Conservation (phyloP, 1,140 invertebrate genomes). For the Drosophila orosa region DNA sequence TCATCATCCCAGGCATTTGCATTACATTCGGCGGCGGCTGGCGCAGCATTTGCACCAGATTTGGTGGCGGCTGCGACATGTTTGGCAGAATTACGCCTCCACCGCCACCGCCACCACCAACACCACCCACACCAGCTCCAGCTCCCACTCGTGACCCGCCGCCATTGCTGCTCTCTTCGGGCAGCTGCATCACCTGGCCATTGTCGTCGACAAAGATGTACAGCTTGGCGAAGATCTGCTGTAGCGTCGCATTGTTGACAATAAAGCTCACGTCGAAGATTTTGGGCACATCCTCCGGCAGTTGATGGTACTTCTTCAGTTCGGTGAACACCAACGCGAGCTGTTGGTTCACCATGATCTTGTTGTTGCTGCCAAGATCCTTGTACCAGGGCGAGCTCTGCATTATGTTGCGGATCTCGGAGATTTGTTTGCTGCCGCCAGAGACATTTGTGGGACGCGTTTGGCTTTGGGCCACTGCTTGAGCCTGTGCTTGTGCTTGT, state of each 20-base stretch:
- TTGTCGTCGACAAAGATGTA: conserved; percentile 85
- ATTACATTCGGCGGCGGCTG: conserved; percentile 70
- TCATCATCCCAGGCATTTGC: conserved; percentile 51
- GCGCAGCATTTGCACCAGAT: conserved; percentile 63
- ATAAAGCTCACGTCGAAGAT: conserved; percentile 85
- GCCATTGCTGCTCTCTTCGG: conserved; percentile 56
- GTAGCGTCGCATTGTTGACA: conserved; percentile 85
- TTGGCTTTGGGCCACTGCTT: conserved; percentile 7
- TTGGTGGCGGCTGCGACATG: conserved; percentile 65
- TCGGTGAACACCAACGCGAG: conserved; percentile 86
- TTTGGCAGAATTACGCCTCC: conserved; percentile 46
- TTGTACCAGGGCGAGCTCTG: conserved; percentile 88
- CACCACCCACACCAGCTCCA: neutral
- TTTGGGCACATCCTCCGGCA: conserved; percentile 85
- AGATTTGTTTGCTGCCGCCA: conserved; percentile 72
- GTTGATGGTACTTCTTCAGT: conserved; percentile 86
- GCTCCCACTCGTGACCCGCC: neutral
- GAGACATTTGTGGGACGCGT: conserved; percentile 7
- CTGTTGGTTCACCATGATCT: conserved; percentile 88
- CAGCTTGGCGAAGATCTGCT: conserved; percentile 86
- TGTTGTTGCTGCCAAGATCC: conserved; percentile 88
- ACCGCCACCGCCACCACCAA: conserved; percentile 1
- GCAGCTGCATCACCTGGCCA: conserved; percentile 85
- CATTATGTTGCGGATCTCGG: conserved; percentile 86
- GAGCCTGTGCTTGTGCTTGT: neutral